phyloP scores from a whole-genome alignment of 2,797 vertebrate species.

The Falco peregrinus region DNA sequence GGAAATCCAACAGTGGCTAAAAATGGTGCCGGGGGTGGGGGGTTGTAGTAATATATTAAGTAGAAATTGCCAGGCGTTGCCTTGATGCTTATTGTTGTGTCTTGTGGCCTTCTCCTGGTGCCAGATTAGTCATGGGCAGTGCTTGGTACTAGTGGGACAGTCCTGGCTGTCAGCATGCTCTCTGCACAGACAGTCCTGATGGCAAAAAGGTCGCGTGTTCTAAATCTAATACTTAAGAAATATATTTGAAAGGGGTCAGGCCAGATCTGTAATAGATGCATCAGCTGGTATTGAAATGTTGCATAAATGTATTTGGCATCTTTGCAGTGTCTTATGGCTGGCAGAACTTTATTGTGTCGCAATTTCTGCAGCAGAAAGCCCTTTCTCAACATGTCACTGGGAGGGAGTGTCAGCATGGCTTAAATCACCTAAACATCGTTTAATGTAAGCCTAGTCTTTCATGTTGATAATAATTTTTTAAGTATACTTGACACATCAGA shows the following conservation, averaged over 20 bases:
- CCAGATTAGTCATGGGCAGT: neutral
- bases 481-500: neutral
- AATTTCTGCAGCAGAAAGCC: neutral
- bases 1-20: conserved; percentile 41
- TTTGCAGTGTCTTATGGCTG: neutral
- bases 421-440: neutral
- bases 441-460: neutral
- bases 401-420: neutral
- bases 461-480: neutral
- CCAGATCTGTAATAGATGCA: neutral
- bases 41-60: neutral
- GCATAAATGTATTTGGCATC: neutral
- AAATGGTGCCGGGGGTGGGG: neutral
- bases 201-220: neutral
- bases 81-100: neutral
- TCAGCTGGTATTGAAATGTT: neutral
- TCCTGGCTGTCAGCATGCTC: neutral
- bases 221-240: neutral
- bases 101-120: neutral
- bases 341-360: neutral
- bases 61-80: neutral
- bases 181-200: neutral
- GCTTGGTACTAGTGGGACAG: neutral
- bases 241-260: neutral
- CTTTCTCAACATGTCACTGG: neutral